Base-by-base conservation (phyloP, 2,113 vertebrate genomes). In the Pterocles gutturalis region DNA sequence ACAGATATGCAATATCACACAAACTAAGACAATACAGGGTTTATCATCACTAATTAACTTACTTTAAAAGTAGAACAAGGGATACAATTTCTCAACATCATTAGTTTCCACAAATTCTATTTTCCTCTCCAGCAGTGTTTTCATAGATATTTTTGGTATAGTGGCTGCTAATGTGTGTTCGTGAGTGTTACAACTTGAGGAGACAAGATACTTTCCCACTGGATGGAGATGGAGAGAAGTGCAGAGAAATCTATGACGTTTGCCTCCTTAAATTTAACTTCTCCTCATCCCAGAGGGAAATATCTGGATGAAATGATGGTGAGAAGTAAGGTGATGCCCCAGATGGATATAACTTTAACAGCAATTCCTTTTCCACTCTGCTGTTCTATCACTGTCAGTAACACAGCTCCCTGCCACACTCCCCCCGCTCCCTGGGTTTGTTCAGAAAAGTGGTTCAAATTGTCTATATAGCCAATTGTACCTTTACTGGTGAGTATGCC, bases 91-190 rank as follows among this genome's bases (percentile, higher is more conserved):
- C 38, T 55, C 22, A 62, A 13, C 10, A 31, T 48, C 2, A n/a
- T 51, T 77, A 38, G 7, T 53, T 85, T 89, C 38, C 25, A 22
- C 31, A 81, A 70, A n/a, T 54, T 70, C 53, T 45, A 12, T 14
- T 71, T 79, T 62, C 5, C 8, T 58, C 5, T 81, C 17, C 33
- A 85, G 8, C 29, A 21, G 1, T 89, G 8, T 51, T 81, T 87
- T 64, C 2, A 0, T 78, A 54, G 19, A 12, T 84, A 36, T 62
- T 94, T 81, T 81, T 60, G 17, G 4, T 76, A 15, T 11, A 67
- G 38, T 26, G 38, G 9, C 17, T 85, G 33, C 21, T 49, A 48
- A 25, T 1, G 1, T 3, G 0, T 1, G 0, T 76, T 76, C 26
- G 33, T 36, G 28, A 36, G 18, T 55, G 7, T 45, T 61, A 57